phyloP scores from a whole-genome alignment of 2,888 invertebrate species.

The Eristalis arbustorum region DNA sequence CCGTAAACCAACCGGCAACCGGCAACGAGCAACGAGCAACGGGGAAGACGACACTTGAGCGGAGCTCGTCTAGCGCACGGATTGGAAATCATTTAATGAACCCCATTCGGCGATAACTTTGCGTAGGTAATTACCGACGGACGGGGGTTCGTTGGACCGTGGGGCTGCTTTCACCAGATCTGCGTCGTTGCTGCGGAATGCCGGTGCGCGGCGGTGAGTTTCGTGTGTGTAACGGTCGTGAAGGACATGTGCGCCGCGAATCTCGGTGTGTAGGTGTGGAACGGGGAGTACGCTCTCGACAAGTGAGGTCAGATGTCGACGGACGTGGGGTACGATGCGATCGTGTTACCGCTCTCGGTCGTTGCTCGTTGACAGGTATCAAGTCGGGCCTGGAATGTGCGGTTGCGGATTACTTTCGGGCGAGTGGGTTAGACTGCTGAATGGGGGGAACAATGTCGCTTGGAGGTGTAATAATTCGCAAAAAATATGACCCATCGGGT shows the following conservation, averaged over 20 bases:
- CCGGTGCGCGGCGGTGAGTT: neutral
- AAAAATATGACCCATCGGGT: no score
- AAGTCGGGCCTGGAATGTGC: slow-evolving; percentile 48
- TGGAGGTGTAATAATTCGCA: no score
- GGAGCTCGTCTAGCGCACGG: slow-evolving; percentile 11
- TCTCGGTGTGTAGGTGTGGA: neutral
- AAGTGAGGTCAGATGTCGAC: neutral
- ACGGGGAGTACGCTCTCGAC: neutral
- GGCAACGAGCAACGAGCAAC: no score
- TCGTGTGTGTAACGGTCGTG: slow-evolving; percentile 22
- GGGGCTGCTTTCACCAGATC: neutral
- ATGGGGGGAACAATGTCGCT: neutral
- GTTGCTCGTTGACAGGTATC: slow-evolving; percentile 15
- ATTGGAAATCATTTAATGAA: slow-evolving; percentile 44
- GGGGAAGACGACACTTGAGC: neutral
- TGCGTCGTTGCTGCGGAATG: neutral
- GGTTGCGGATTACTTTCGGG: slow-evolving; percentile 42
- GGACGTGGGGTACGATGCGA: neutral
- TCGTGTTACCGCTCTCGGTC: slow-evolving; percentile 24
- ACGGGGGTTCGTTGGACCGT: slow-evolving; percentile 17
- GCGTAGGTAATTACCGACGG: slow-evolving; percentile 9
- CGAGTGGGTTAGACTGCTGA: slow-evolving; percentile 17
- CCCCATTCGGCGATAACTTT: slow-evolving; percentile 25
- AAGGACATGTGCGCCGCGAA: slow-evolving; percentile 35
- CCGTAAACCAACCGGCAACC: slow-evolving; percentile 21